Conservation (phyloP, 2,113 vertebrate species). For the Pelodiscus sinensis region DNA sequence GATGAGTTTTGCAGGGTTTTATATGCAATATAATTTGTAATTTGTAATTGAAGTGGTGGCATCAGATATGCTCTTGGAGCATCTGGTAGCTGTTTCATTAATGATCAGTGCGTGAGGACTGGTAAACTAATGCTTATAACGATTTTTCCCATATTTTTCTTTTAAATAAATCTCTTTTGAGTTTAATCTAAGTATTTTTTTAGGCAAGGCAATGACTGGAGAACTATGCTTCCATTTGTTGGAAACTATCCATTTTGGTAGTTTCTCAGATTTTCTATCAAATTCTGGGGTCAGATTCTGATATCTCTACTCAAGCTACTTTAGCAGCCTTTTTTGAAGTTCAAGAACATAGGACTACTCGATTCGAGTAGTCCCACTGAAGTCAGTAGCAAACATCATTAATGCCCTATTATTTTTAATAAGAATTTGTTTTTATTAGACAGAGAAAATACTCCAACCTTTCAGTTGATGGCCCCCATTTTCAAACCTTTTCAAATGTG, state of each 20-base stretch:
- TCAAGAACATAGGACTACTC: not conserved
- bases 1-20: not conserved
- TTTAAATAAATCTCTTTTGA: not conserved
- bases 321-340: not conserved
- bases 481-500: not conserved
- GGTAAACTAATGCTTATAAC: not conserved
- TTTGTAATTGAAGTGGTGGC: not conserved
- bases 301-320: not conserved
- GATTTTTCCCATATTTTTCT: not conserved
- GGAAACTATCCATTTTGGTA: too few relatives aligned
- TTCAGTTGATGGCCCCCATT: not conserved
- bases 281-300: not conserved
- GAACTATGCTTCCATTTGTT: too few relatives aligned
- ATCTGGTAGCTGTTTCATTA: not conserved
- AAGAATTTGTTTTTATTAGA: not conserved
- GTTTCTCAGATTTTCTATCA: not conserved
- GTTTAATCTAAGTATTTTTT: not conserved
- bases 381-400: conserved; percentile 15
- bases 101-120: not conserved
- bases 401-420: not conserved
- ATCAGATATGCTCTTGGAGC: not conserved
- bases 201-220: too few relatives aligned
- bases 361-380: not conserved
- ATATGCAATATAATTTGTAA: not conserved
- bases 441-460: not conserved